Evolutionary conservation across 1,140 invertebrate genomes (phyloP).

Genomic region (Drosophila willistoni): DNA sequence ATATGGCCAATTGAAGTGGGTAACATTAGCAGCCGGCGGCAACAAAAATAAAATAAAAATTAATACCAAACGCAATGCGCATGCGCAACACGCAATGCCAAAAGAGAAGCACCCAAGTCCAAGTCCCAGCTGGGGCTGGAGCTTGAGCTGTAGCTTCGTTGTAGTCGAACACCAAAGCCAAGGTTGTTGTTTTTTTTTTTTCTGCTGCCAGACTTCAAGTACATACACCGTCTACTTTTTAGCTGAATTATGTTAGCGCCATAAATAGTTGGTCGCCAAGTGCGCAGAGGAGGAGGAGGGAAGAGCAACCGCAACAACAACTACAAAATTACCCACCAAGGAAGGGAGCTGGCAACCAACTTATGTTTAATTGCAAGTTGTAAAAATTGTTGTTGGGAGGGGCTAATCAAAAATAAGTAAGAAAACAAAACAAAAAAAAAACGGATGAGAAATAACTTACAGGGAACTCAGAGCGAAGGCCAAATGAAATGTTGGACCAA

Average conservation of each 20-base stretch:
- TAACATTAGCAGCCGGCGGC: conserved; percentile 38
- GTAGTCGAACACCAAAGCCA: conserved; percentile 41
- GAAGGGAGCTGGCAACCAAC: background rate
- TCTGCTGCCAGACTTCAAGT: conserved; percentile 51
- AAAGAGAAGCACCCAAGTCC: conserved; percentile 41
- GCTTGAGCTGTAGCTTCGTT: background rate
- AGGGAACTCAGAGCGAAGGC: conserved; percentile 36
- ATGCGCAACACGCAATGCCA: conserved; percentile 55
- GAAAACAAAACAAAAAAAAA: conserved; percentile 1
- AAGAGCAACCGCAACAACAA: background rate
- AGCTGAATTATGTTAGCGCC: conserved; percentile 59
- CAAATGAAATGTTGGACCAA: conserved; percentile 12
- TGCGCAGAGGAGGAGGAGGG: background rate
- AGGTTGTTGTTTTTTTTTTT: conserved; percentile 46
- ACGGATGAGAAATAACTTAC: conserved; percentile 12
- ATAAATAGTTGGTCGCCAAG: conserved; percentile 45
- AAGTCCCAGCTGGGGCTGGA: conserved; percentile 11
- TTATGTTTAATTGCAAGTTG: conserved; percentile 59
- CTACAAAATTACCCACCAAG: background rate
- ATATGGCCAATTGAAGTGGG: conserved; percentile 50
- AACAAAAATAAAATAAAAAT: conserved; percentile 14
- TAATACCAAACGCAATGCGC: conserved; percentile 36
- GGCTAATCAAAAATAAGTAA: conserved; percentile 43
- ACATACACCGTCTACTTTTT: conserved; percentile 31
- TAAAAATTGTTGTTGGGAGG: conserved; percentile 53